phyloP scores from a whole-genome alignment of 2,888 invertebrate species.

The Melitaea athalia region DNA sequence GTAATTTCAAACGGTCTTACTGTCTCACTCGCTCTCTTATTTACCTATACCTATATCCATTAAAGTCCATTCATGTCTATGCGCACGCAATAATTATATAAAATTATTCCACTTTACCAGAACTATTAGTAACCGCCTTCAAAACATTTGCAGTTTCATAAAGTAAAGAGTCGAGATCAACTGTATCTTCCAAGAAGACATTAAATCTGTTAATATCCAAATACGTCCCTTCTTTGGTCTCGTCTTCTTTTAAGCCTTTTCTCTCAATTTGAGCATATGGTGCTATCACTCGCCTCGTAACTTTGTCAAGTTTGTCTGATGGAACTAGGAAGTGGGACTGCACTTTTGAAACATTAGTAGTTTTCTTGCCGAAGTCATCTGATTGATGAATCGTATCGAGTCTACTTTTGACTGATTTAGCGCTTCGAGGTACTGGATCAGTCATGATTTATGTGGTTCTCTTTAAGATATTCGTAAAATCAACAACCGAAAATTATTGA shows the following conservation, averaged over 20 bases:
- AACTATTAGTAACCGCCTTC: conserved; percentile 80
- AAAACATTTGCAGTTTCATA: conserved; percentile 82
- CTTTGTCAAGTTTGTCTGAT: conserved; percentile 75
- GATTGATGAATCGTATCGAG: conserved; percentile 48
- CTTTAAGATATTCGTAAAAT: not conserved
- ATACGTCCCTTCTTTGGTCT: conserved; percentile 60
- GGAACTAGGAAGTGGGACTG: conserved; percentile 72
- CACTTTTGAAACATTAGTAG: conserved; percentile 46
- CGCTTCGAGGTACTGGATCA: conserved; percentile 51
- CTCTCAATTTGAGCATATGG: conserved; percentile 80
- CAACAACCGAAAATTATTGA: too few relatives aligned
- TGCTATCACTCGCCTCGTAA: conserved; percentile 82
- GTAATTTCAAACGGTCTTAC: too few relatives aligned
- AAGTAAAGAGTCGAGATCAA: conserved; percentile 79
- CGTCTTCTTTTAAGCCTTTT: conserved; percentile 65
- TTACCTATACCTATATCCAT: too few relatives aligned
- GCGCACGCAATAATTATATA: not conserved
- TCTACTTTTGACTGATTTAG: conserved; percentile 57
- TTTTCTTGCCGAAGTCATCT: conserved; percentile 27
- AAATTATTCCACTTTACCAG: conserved; percentile 61
- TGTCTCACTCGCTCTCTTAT: too few relatives aligned
- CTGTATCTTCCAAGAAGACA: conserved; percentile 80
- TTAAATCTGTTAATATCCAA: conserved; percentile 72
- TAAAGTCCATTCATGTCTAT: too few relatives aligned
- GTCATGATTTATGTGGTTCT: conserved; percentile 44